phyloP scores from a whole-genome alignment of 92 coral and sea anemone genomes.

The Paragorgia papillata region DNA sequence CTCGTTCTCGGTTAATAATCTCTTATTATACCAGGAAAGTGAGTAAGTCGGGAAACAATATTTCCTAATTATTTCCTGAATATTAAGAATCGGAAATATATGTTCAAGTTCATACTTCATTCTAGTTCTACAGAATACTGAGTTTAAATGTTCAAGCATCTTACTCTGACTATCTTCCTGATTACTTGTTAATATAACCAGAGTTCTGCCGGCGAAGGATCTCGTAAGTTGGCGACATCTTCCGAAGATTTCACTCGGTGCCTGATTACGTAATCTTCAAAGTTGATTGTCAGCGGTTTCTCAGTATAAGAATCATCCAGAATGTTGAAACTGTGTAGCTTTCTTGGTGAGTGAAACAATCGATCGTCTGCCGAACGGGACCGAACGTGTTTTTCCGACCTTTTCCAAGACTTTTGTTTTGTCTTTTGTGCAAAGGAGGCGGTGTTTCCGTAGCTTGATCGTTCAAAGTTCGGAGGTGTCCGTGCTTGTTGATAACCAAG shows the following conservation, averaged over 20 bases:
- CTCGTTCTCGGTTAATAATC: no score
- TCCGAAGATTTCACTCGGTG: constrained; percentile 88
- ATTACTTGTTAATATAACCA: constrained; percentile 54
- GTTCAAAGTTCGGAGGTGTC: neutral
- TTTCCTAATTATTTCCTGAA: no score
- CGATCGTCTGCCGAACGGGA: constrained; percentile 16
- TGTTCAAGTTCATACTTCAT: no score
- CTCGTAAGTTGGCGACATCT: constrained; percentile 83
- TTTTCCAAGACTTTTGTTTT: neutral
- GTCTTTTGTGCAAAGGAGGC: neutral
- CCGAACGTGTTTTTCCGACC: neutral
- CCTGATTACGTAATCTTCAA: constrained; percentile 88
- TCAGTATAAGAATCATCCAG: neutral
- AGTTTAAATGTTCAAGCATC: no score
- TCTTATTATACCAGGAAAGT: no score
- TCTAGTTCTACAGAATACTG: no score
- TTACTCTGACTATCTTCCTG: no score
- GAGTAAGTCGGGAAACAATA: no score
- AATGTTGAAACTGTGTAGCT: neutral
- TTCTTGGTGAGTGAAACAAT: constrained; percentile 6
- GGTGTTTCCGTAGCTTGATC: neutral
- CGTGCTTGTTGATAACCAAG: neutral
- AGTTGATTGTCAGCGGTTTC: constrained; percentile 56
- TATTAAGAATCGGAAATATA: no score
- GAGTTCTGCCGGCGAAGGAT: constrained; percentile 90